Evolutionary conservation across 2,113 vertebrate genomes (phyloP).

Genomic region (Notothenia coriiceps): DNA sequence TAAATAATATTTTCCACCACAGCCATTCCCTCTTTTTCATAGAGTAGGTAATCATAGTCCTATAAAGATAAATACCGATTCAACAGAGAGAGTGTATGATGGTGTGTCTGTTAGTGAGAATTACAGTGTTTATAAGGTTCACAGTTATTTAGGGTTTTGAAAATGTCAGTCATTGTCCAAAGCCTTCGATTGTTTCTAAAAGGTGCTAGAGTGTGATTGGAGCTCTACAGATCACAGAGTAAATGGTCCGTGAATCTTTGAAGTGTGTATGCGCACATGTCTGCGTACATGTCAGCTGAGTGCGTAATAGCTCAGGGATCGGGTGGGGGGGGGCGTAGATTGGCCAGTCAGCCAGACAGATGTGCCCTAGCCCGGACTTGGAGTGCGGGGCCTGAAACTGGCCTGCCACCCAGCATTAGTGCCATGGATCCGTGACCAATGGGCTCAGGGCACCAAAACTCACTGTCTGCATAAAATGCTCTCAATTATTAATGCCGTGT

Average conservation of each 20-base stretch:
- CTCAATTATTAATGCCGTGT: slow-evolving; percentile 70
- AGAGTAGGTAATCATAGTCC: neutral
- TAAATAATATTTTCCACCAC: neutral
- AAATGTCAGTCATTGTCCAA: slow-evolving; percentile 33
- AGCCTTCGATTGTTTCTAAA: slow-evolving; percentile 36
- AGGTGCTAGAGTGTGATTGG: slow-evolving; percentile 38
- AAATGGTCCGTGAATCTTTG: slow-evolving; percentile 54
- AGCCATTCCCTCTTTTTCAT: neutral
- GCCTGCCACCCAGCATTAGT: slow-evolving; percentile 65
- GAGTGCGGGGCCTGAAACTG: slow-evolving; percentile 48
- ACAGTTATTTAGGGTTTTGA: slow-evolving; percentile 31
- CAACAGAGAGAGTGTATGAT: neutral
- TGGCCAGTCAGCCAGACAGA: slow-evolving; percentile 66
- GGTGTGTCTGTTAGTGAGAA: slow-evolving; percentile 7
- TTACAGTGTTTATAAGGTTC: neutral
- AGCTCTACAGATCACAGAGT: slow-evolving; percentile 39
- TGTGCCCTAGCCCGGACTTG: slow-evolving; percentile 53
- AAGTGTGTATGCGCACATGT: slow-evolving; percentile 12
- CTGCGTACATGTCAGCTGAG: slow-evolving; percentile 36
- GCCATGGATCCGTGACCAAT: slow-evolving; percentile 63
- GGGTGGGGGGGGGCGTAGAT: slow-evolving; percentile 38
- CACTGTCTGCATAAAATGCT: slow-evolving; percentile 62
- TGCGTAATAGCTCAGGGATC: slow-evolving; percentile 50
- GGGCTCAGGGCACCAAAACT: slow-evolving; percentile 56
- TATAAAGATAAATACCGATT: neutral